Conservation (phyloP, 1,140 invertebrate genomes). For the Globodera rostochiensis region DNA sequence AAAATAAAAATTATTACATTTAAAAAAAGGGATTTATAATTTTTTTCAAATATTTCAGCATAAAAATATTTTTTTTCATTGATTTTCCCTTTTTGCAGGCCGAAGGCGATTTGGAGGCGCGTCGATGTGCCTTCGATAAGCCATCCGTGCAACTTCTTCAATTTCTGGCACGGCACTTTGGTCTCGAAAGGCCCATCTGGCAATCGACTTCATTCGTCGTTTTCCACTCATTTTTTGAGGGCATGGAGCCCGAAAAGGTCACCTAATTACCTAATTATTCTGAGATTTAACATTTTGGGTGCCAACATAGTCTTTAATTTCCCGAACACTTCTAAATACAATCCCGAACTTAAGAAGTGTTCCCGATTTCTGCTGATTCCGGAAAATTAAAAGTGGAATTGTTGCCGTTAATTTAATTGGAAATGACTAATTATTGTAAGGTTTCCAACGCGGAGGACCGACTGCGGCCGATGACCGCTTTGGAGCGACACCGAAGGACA, state of each 20-base stretch:
- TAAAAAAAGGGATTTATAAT: too few relatives aligned
- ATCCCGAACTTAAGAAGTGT: neutral
- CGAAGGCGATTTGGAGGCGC: constrained; percentile 19
- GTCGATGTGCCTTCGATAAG: constrained; percentile 47
- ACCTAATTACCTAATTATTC: neutral
- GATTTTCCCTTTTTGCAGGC: constrained; percentile 25
- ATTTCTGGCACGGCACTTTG: constrained; percentile 38
- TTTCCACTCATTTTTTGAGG: constrained; percentile 40
- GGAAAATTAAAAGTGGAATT: neutral
- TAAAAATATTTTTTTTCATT: neutral
- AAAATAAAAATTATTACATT: too few relatives aligned
- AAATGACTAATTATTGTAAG: neutral
- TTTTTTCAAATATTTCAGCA: too few relatives aligned
- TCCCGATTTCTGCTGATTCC: neutral
- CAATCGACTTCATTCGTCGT: constrained; percentile 46
- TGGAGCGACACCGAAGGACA: constrained; percentile 11
- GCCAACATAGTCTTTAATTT: neutral
- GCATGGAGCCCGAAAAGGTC: constrained; percentile 30
- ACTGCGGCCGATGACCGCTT: constrained; percentile 14
- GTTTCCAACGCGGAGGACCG: neutral
- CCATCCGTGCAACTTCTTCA: constrained; percentile 31
- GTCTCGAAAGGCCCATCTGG: constrained; percentile 38
- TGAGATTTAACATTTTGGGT: neutral
- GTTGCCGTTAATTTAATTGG: neutral
- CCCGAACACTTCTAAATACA: neutral